phyloP scores from a whole-genome alignment of 2,888 invertebrate species.

The Protonemura montana region DNA sequence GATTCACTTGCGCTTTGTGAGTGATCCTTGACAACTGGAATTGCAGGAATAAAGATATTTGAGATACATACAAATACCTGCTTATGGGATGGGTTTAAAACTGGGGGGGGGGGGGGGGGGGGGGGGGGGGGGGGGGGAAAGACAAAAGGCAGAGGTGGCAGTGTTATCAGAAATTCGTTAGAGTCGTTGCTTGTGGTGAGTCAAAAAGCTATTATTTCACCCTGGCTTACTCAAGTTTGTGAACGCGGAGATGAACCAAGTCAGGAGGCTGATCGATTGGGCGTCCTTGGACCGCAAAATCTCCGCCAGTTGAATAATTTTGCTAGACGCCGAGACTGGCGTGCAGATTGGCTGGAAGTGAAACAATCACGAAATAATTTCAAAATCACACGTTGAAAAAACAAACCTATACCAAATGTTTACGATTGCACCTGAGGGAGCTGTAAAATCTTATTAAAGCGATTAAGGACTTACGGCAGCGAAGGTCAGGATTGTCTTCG shows the following conservation, averaged over 20 bases:
- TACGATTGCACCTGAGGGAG: not conserved
- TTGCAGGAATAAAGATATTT: too few relatives aligned
- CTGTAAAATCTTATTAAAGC: not conserved
- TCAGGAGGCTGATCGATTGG: conserved; percentile 77
- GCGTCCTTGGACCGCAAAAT: conserved; percentile 76
- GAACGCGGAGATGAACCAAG: conserved; percentile 82
- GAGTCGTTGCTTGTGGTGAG: too few relatives aligned
- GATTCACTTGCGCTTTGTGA: too few relatives aligned
- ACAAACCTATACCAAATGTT: not conserved
- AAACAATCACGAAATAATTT: conserved; percentile 54
- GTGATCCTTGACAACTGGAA: too few relatives aligned
- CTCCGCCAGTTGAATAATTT: conserved; percentile 78
- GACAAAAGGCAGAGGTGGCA: too few relatives aligned
- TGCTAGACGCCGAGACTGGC: conserved; percentile 84
- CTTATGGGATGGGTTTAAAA: too few relatives aligned
- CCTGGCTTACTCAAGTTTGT: conserved; percentile 80
- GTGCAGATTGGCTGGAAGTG: conserved; percentile 76
- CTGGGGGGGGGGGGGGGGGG: too few relatives aligned
- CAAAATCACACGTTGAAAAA: not conserved
- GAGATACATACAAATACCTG: too few relatives aligned
- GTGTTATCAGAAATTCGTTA: too few relatives aligned
- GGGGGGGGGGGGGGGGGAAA: too few relatives aligned
- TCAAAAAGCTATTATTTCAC: too few relatives aligned
- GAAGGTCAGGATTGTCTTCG: conserved; percentile 63
- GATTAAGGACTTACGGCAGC: conserved; percentile 67